Percentiles rank a stretch among this genome's conserved stretches.
These are phyloP conservation scores for Sciurus carolinensis DNA, from an alignment of 2,797 vertebrate species.

Conservation along the genomic window DNA sequence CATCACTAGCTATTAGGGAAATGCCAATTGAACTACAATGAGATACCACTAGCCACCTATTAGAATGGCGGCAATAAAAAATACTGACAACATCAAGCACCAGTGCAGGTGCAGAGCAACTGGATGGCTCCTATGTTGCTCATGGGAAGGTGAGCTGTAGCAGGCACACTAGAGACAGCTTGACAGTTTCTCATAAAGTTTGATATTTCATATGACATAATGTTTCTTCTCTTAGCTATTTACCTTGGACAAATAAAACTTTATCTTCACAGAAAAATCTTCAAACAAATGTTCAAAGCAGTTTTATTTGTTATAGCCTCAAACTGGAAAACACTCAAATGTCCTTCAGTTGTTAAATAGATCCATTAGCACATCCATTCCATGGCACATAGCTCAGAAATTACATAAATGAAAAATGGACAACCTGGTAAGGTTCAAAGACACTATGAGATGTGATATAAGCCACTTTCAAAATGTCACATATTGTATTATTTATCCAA, in stretches of 20 bases:
- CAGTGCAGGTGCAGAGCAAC: background rate
- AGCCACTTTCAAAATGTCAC: background rate
- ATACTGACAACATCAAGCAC: background rate
- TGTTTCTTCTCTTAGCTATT: background rate
- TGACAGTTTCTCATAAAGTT: background rate
- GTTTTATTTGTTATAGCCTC: background rate
- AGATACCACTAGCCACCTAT: background rate
- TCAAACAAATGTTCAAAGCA: background rate
- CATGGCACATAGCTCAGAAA: background rate
- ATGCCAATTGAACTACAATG: background rate
- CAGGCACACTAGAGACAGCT: background rate
- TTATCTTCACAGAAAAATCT: background rate
- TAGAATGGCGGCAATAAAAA: background rate
- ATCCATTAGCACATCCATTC: background rate
- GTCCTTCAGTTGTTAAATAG: background rate
- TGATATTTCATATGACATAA: background rate
- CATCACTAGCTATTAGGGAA: background rate
- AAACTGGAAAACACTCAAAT: background rate
- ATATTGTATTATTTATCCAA: background rate
- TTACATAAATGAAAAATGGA: background rate
- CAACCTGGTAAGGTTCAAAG: background rate
- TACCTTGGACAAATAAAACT: background rate
- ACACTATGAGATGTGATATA: background rate
- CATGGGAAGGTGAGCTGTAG: background rate
- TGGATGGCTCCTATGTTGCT: background rate